Conservation (phyloP, 2,888 invertebrate species). For the Danaus chrysippus region DNA sequence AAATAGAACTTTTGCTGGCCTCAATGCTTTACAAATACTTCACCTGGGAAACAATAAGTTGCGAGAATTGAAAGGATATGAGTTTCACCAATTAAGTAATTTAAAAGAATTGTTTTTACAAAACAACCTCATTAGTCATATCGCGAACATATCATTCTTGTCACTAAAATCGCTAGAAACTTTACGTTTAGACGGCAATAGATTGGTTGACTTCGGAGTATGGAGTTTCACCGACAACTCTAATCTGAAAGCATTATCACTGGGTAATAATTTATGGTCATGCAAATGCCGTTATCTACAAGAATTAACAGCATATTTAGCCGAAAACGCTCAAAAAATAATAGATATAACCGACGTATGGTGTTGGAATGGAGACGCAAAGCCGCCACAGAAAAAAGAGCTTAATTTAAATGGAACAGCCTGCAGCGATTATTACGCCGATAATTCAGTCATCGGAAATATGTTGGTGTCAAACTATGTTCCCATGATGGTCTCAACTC, state of each 20-base stretch:
- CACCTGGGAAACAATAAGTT: slow-evolving; percentile 93
- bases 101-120: slow-evolving; percentile 91
- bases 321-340: slow-evolving; percentile 89
- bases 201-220: slow-evolving; percentile 87
- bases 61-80: slow-evolving; percentile 87
- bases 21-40: slow-evolving; percentile 86
- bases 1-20: slow-evolving; percentile 93
- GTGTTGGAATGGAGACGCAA: slow-evolving; percentile 88
- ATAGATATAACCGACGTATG: slow-evolving; percentile 88
- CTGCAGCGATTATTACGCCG: slow-evolving; percentile 92
- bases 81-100: slow-evolving; percentile 89
- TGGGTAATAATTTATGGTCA: slow-evolving; percentile 93
- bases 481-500: slow-evolving; percentile 89
- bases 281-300: slow-evolving; percentile 94
- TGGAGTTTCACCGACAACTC: slow-evolving; percentile 86
- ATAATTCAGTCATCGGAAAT: slow-evolving; percentile 89
- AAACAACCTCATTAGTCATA: slow-evolving; percentile 88
- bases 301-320: slow-evolving; percentile 89
- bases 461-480: slow-evolving; percentile 91
- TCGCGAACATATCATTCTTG: slow-evolving; percentile 89
- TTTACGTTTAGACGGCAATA: slow-evolving; percentile 90
- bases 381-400: slow-evolving; percentile 86
- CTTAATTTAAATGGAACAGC: slow-evolving; percentile 91
- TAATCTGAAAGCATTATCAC: slow-evolving; percentile 85
- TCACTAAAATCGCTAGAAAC: slow-evolving; percentile 88